phyloP scores from a whole-genome alignment of 37 sponge, comb jelly and placozoan genomes.

The Halichondria panicea region DNA sequence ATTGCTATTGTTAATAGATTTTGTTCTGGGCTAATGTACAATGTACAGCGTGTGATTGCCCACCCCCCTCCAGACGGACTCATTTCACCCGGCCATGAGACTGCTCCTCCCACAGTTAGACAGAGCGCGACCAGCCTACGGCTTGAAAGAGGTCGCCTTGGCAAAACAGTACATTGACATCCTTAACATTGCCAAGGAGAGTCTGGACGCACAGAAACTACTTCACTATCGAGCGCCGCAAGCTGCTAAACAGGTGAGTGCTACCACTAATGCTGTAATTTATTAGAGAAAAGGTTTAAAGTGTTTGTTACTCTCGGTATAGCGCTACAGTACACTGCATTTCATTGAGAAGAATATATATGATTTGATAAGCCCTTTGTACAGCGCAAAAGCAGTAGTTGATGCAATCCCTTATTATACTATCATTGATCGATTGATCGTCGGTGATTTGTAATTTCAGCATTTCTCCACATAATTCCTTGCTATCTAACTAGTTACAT shows the following conservation, averaged over 20 bases:
- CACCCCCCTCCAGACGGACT: conserved; percentile 11
- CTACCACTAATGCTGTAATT: no score
- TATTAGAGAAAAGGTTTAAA: no score
- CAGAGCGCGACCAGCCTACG: conserved; percentile 77
- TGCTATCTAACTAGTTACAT: background rate
- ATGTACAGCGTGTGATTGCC: background rate
- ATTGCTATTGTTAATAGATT: background rate
- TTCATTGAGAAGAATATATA: no score
- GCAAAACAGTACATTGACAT: conserved; percentile 97
- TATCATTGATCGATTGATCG: no score
- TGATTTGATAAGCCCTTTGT: no score
- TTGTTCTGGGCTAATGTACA: background rate
- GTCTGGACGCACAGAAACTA: conserved; percentile 91
- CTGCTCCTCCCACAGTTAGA: conserved; percentile 86
- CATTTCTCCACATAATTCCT: background rate
- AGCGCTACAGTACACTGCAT: no score
- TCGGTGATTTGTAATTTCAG: no score
- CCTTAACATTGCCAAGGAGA: conserved; percentile 86
- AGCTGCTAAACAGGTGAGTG: conserved; percentile 67
- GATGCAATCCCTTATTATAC: no score
- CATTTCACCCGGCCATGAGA: conserved; percentile 81
- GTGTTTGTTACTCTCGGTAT: no score
- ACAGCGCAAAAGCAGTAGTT: no score
- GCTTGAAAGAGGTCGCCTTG: conserved; percentile 87
- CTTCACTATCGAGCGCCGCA: conserved; percentile 87